Conservation (phyloP, 2,797 vertebrate species). For the Dryobates pubescens region DNA sequence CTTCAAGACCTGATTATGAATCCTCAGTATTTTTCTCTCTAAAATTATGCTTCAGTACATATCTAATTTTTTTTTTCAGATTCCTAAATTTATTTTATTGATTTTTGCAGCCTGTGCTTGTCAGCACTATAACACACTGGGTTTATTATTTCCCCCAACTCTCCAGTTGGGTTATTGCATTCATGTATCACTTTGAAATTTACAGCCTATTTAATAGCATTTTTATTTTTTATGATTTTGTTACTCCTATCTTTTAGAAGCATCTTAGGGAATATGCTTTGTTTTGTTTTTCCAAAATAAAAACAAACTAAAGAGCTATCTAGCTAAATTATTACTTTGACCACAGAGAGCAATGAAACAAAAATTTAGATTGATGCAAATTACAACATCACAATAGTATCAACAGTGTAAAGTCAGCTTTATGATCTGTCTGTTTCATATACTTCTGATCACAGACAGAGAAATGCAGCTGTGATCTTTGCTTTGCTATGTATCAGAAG, state of each 20-base stretch:
- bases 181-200: constrained; percentile 75
- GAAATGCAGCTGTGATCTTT: background rate
- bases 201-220: constrained; percentile 72
- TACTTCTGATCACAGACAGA: constrained; percentile 2
- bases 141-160: constrained; percentile 69
- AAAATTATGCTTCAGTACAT: constrained; percentile 33
- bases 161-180: constrained; percentile 57
- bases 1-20: constrained; percentile 12
- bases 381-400: constrained; percentile 26
- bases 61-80: background rate
- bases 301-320: constrained; percentile 39
- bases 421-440: constrained; percentile 64
- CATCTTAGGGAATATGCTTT: constrained; percentile 68
- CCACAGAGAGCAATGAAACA: constrained; percentile 59
- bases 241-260: constrained; percentile 63
- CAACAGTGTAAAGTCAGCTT: constrained; percentile 55
- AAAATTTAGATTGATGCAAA: constrained; percentile 63
- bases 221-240: constrained; percentile 76
- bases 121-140: background rate
- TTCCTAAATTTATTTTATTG: background rate
- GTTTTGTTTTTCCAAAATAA: constrained; percentile 56
- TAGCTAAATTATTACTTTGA: constrained; percentile 69
- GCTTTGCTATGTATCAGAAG: background rate
- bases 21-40: background rate
- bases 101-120: constrained; percentile 21